A percentile compares a stretch with the other conserved stretches of the same genome.
These are phyloP conservation scores for Phrynocephalus vlangalii DNA, from an alignment of 2,797 vertebrate species.

Conservation along the genomic window DNA sequence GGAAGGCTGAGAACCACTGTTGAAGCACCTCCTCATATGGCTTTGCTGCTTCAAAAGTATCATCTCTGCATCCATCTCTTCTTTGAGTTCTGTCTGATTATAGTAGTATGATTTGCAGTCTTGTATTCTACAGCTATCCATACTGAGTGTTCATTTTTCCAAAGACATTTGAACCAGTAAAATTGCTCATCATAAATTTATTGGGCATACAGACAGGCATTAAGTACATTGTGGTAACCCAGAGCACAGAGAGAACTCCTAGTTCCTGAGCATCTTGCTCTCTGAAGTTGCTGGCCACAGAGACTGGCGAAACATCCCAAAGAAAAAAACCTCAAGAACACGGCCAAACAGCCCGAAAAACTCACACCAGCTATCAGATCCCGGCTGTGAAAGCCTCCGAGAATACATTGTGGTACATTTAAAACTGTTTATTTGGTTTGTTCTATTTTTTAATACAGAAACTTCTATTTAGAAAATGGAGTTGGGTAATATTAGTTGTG, in stretches of 20 bases:
- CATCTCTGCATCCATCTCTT: too few species aligned
- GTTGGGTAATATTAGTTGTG: slow-evolving; percentile 7
- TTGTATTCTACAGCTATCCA: neutral
- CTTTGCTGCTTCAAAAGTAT: neutral
- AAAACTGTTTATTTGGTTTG: slow-evolving; percentile 1
- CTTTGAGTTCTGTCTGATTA: neutral
- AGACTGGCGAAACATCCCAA: too few species aligned
- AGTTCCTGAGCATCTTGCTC: too few species aligned
- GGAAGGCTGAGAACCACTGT: too few species aligned
- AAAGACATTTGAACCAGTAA: neutral
- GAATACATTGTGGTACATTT: neutral
- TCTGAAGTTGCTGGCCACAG: too few species aligned
- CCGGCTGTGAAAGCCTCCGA: too few species aligned
- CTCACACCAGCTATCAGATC: too few species aligned
- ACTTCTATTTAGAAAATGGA: slow-evolving; percentile 7
- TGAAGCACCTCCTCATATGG: neutral
- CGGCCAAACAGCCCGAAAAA: too few species aligned
- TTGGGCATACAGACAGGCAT: neutral
- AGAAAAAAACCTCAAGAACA: too few species aligned
- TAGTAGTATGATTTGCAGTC: neutral
- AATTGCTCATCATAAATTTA: slow-evolving; percentile 34
- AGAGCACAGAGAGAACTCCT: too few species aligned
- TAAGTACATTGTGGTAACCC: neutral
- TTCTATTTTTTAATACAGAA: neutral
- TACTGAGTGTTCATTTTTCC: neutral